Evolutionary conservation across 2,888 invertebrate species (phyloP).

Genomic region (Polylopha cassiicola): DNA sequence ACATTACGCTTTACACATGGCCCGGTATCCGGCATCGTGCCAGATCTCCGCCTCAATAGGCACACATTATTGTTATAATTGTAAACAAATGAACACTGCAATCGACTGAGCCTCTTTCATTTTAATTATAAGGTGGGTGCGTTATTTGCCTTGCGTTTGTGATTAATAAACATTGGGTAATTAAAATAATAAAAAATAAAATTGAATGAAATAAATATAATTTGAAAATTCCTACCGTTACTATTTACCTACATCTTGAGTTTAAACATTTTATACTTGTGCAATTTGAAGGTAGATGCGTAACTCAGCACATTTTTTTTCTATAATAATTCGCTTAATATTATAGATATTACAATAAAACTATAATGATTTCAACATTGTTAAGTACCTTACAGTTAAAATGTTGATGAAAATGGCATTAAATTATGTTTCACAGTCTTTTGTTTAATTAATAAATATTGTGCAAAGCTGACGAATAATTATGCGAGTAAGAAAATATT

Average conservation of each 20-base stretch:
- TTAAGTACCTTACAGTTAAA: constrained; percentile 41
- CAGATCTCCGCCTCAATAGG: constrained; percentile 31
- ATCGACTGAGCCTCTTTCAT: constrained; percentile 27
- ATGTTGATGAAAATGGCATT: constrained; percentile 60
- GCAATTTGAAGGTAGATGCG: constrained; percentile 49
- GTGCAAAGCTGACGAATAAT: constrained; percentile 42
- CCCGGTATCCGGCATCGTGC: constrained; percentile 22
- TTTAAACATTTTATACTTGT: constrained; percentile 46
- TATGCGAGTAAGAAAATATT: constrained; percentile 5
- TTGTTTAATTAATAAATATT: constrained; percentile 54
- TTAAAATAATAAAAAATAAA: constrained; percentile 47
- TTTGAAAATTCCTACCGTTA: constrained; percentile 49
- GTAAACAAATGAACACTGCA: constrained; percentile 24
- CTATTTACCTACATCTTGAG: constrained; percentile 74
- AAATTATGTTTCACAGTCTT: constrained; percentile 67
- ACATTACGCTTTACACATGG: constrained; percentile 65
- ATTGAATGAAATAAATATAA: constrained; percentile 73
- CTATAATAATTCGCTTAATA: constrained; percentile 31
- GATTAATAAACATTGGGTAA: constrained; percentile 25
- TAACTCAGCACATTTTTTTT: constrained; percentile 36
- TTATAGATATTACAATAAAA: constrained; percentile 39
- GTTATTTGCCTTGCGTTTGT: constrained; percentile 59
- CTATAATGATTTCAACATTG: constrained; percentile 39
- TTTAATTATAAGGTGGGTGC: constrained; percentile 45
- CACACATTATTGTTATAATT: constrained; percentile 25